phyloP scores from a whole-genome alignment of 1,140 invertebrate genomes.

The Holcopasites calliopsidis region DNA sequence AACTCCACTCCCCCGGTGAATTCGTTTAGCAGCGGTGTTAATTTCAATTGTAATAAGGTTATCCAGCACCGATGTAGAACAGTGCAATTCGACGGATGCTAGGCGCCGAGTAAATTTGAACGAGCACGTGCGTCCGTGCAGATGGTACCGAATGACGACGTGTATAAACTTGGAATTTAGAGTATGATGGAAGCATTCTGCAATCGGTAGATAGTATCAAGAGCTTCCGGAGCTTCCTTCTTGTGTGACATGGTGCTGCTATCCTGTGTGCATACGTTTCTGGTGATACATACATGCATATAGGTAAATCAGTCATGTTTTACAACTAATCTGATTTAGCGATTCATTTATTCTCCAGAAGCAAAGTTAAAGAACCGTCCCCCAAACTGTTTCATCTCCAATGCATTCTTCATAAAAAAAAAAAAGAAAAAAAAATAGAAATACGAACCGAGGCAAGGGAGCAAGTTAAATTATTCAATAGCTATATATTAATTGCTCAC shows the following conservation, averaged over 20 bases:
- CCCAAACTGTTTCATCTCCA: no score
- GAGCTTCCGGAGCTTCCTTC: slow-evolving; percentile 18
- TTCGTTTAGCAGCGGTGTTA: slow-evolving; percentile 34
- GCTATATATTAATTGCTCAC: no score
- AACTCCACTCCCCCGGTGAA: neutral
- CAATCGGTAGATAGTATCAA: slow-evolving; percentile 36
- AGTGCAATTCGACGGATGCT: slow-evolving; percentile 52
- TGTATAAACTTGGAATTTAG: slow-evolving; percentile 49
- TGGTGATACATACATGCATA: neutral
- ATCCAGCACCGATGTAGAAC: slow-evolving; percentile 32
- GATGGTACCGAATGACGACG: slow-evolving; percentile 52
- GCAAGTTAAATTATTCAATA: no score
- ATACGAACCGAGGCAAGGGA: no score
- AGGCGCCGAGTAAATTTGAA: slow-evolving; percentile 46
- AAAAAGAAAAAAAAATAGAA: no score
- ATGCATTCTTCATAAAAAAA: no score
- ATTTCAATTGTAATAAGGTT: slow-evolving; percentile 62
- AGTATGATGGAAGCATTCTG: slow-evolving; percentile 37
- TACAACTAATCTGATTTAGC: no score
- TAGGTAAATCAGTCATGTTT: neutral
- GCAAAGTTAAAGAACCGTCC: no score
- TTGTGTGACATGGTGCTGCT: neutral
- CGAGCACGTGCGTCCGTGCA: slow-evolving; percentile 48
- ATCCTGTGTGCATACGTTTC: no score
- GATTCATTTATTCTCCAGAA: no score